Conservation (phyloP, 2,797 vertebrate genomes). For the Halcyon smyrnensis region DNA sequence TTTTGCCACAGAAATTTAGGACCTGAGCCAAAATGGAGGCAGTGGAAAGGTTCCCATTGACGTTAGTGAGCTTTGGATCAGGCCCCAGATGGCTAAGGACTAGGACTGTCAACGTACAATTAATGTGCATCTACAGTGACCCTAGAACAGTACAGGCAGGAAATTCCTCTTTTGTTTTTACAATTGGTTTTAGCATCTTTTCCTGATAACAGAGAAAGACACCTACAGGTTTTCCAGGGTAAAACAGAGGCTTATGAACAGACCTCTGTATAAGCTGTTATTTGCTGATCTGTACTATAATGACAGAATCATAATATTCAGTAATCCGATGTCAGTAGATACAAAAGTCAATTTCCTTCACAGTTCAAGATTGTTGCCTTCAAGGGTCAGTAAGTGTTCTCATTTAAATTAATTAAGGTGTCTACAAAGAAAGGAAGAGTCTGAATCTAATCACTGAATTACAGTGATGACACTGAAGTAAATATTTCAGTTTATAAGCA, state of each 20-base stretch:
- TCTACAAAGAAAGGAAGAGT: background rate
- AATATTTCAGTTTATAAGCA: background rate
- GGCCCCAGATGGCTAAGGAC: constrained; percentile 4
- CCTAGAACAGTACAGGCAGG: background rate
- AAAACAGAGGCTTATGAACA: background rate
- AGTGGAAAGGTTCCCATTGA: constrained; percentile 53
- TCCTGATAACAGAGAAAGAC: background rate
- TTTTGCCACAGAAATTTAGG: constrained; percentile 52
- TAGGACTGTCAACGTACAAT: constrained; percentile 37
- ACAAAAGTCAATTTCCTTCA: background rate
- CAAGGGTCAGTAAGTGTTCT: background rate
- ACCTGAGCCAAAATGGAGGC: constrained; percentile 38
- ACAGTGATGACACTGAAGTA: background rate
- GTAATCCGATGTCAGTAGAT: background rate
- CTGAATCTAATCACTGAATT: background rate
- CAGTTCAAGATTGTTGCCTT: background rate
- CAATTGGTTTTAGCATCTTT: background rate
- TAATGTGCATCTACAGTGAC: background rate
- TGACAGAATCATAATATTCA: background rate
- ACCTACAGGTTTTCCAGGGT: background rate
- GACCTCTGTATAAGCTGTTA: background rate
- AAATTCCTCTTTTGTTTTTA: background rate
- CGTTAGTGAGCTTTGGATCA: constrained; percentile 53
- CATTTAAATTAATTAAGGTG: background rate
- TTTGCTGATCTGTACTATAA: background rate